Evolutionary conservation across 2,797 vertebrate species (phyloP).

Genomic region (Chanos chanos): DNA sequence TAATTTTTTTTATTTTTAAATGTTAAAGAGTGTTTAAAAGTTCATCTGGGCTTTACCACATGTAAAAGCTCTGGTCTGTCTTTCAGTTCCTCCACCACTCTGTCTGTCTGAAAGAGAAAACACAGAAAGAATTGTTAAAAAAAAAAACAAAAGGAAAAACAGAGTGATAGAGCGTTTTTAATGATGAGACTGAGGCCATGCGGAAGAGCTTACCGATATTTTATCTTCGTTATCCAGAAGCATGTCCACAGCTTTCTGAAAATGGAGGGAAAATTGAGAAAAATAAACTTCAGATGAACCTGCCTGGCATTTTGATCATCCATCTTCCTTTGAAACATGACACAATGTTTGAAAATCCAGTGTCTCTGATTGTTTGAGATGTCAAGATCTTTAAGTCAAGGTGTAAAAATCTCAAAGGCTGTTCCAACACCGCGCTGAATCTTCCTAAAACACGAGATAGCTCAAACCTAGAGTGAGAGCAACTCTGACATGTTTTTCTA

Average conservation of each 20-base stretch:
- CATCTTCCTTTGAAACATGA: too few species aligned
- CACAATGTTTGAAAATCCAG: too few species aligned
- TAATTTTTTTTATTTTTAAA: background rate
- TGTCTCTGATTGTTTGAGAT: too few species aligned
- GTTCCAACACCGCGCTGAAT: too few species aligned
- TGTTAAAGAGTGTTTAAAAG: background rate
- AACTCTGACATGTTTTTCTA: too few species aligned
- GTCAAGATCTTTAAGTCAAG: too few species aligned
- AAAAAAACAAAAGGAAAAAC: constrained; percentile 10
- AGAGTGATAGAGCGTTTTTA: constrained; percentile 15
- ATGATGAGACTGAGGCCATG: constrained; percentile 28
- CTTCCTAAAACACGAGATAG: too few species aligned
- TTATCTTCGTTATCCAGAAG: constrained; percentile 98
- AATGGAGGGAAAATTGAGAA: constrained; percentile 26
- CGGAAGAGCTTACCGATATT: constrained; percentile 82
- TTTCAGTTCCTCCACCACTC: constrained; percentile 88
- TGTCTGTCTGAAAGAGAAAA: constrained; percentile 79
- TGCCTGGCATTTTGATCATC: constrained; percentile 11
- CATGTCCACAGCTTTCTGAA: constrained; percentile 98
- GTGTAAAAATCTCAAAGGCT: too few species aligned
- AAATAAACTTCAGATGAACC: constrained; percentile 33
- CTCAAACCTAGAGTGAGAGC: too few species aligned
- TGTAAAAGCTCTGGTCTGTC: constrained; percentile 90
- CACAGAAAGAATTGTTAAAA: constrained; percentile 7
- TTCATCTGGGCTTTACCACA: constrained; percentile 70